phyloP scores from a whole-genome alignment of 2,113 vertebrate genomes.

The Addax nasomaculatus region DNA sequence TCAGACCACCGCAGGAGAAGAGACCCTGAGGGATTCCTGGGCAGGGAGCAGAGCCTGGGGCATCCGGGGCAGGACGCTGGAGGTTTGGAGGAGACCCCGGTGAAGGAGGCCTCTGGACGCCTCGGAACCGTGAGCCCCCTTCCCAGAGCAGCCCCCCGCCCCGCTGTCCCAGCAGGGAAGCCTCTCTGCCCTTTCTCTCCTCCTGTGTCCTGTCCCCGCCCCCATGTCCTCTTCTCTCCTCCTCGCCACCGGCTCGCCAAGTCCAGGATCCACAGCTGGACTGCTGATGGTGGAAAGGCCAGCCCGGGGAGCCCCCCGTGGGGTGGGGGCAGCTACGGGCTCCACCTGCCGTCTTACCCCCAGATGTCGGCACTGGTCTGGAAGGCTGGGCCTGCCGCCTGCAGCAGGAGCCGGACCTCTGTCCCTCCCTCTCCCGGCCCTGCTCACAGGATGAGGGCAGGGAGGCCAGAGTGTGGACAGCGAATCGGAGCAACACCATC shows the following conservation, averaged over 20 bases:
- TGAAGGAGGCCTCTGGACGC: too few relatives aligned
- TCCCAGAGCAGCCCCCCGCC: accelerated
- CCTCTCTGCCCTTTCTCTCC: not conserved
- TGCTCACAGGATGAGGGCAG: not conserved
- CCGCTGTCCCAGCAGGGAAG: not conserved
- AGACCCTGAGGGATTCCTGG: not conserved
- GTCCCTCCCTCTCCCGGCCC: not conserved
- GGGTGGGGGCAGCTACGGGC: accelerated
- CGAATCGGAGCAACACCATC: not conserved
- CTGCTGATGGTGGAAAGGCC: accelerated
- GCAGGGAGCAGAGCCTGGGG: not conserved
- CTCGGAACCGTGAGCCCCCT: too few relatives aligned
- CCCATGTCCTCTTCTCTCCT: not conserved
- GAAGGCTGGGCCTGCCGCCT: accelerated
- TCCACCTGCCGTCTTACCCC: accelerated
- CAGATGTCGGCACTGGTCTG: accelerated
- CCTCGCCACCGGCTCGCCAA: accelerated
- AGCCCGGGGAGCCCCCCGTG: accelerated
- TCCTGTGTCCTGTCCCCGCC: accelerated
- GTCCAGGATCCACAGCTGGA: not conserved
- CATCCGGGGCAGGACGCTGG: accelerated
- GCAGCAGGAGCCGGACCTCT: not conserved
- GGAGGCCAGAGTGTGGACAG: not conserved
- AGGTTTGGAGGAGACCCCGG: not conserved
- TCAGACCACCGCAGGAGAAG: not conserved